Evolutionary conservation across 2,113 vertebrate genomes (phyloP).

Genomic region (Neodontobutis hainanensis): DNA sequence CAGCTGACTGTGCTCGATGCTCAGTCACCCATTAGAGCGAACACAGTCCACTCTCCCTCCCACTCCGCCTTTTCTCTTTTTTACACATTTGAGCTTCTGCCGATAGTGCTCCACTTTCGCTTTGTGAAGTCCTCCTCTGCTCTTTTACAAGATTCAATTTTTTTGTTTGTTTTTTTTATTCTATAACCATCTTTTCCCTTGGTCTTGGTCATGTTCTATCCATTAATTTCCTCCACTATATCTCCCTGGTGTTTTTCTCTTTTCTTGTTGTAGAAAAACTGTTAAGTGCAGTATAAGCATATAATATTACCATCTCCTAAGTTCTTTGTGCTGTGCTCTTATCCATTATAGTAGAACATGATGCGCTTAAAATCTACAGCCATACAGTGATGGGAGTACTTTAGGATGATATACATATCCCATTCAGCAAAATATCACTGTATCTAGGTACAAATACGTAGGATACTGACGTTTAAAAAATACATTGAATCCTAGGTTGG

Average conservation of each 20-base stretch:
- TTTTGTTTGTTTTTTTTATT: not conserved
- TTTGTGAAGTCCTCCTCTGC: not conserved
- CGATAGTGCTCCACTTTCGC: conserved; percentile 1
- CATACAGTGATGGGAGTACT: not conserved
- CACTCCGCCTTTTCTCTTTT: conserved; percentile 2
- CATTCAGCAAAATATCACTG: too few relatives aligned
- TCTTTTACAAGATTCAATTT: not conserved
- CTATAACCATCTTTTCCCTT: too few relatives aligned
- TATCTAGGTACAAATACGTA: too few relatives aligned
- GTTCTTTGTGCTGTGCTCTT: not conserved
- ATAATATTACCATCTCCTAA: not conserved
- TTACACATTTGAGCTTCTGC: conserved; percentile 10
- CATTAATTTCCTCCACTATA: not conserved
- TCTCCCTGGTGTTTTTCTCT: not conserved
- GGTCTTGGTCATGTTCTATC: not conserved
- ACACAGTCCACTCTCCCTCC: conserved; percentile 1
- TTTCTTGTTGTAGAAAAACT: not conserved
- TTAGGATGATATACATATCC: not conserved
- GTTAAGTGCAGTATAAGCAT: conserved; percentile 7
- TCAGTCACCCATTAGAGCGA: conserved; percentile 8
- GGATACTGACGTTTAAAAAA: too few relatives aligned
- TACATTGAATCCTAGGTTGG: too few relatives aligned
- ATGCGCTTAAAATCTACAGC: not conserved
- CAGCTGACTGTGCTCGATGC: conserved; percentile 10
- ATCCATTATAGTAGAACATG: not conserved